Conservation (phyloP, 2,888 invertebrate species). For the Cartodere bifasciata region DNA sequence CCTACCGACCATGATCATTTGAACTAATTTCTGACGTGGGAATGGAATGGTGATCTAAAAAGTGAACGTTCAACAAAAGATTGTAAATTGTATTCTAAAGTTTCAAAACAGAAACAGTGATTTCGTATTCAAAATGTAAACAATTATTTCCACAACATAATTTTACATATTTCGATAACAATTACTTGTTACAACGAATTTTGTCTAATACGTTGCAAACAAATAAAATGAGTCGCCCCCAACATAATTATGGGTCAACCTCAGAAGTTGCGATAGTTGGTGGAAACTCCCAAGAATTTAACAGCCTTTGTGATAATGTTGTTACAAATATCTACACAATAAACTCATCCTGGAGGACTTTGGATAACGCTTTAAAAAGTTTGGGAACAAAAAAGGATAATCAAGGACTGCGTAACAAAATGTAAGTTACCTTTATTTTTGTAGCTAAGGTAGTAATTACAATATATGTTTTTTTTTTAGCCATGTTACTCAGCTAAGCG, state of each 20-base stretch:
- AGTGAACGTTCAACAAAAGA: no score
- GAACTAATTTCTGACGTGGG: no score
- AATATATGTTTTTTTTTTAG: constrained; percentile 29
- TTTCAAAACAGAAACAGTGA: no score
- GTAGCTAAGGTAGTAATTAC: not conserved
- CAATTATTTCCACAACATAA: no score
- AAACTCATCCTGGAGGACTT: constrained; percentile 54
- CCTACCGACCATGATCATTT: no score
- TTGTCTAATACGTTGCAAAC: no score
- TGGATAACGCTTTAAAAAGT: constrained; percentile 61
- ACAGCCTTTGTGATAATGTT: constrained; percentile 67
- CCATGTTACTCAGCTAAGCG: constrained; percentile 60
- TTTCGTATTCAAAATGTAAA: no score
- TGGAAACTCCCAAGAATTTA: constrained; percentile 60
- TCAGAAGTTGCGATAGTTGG: constrained; percentile 52
- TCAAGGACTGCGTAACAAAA: constrained; percentile 50
- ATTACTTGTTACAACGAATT: no score
- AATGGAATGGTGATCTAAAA: no score
- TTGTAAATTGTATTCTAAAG: no score
- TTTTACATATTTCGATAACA: no score
- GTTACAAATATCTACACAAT: constrained; percentile 70
- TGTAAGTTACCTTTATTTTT: constrained; percentile 35
- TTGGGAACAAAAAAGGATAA: constrained; percentile 67
- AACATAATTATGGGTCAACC: constrained; percentile 31
- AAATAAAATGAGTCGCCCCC: constrained; percentile 22